These are phyloP conservation scores for Gymnothorax javanicus DNA, from an alignment of 2,797 vertebrate species.

Conservation along the genomic window DNA sequence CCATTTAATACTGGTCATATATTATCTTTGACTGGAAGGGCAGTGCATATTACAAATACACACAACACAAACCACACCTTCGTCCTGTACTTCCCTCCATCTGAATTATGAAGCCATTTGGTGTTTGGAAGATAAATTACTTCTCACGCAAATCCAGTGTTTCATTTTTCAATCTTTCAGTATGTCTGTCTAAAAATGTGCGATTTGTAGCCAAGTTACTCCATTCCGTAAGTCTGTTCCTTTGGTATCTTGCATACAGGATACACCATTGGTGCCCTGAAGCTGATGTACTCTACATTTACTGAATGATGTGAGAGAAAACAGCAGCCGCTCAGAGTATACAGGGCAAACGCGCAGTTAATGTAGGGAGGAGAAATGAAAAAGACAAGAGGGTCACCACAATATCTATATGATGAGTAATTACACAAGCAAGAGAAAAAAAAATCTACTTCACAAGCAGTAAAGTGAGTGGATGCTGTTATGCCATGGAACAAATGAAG, in stretches of 20 bases:
- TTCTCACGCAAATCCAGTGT: background rate
- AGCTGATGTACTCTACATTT: background rate
- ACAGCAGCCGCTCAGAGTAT: background rate
- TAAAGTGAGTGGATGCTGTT: background rate
- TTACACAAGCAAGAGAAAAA: background rate
- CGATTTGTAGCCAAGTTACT: background rate
- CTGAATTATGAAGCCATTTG: background rate
- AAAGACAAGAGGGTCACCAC: background rate
- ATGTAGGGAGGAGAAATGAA: background rate
- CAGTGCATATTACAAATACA: constrained; percentile 10
- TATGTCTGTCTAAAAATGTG: background rate
- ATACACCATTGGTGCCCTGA: background rate
- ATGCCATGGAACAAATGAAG: background rate
- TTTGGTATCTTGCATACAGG: background rate
- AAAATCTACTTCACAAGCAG: background rate
- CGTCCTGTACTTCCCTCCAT: background rate
- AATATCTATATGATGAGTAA: background rate
- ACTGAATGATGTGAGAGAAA: background rate
- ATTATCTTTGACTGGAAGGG: background rate
- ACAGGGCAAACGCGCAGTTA: background rate
- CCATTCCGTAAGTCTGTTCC: background rate
- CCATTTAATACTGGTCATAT: background rate
- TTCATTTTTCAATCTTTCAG: background rate
- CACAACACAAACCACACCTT: background rate
- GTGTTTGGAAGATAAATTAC: background rate